A percentile compares a stretch with the other conserved stretches of the same genome.
phyloP scores from a whole-genome alignment of 2,113 vertebrate species.

The Myanophis thanlyinensis region DNA sequence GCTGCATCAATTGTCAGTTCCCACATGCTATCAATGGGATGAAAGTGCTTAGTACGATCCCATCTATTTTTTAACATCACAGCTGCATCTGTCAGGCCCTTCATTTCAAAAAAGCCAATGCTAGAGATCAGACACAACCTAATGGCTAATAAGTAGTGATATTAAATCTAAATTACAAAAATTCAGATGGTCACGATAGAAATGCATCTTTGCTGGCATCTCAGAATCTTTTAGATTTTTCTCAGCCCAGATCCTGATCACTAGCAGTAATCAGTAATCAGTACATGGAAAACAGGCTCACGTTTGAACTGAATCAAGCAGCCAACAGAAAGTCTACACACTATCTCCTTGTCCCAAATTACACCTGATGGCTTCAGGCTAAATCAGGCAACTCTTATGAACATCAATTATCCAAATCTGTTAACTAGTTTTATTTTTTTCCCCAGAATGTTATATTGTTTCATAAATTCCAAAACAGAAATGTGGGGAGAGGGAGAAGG shows the following conservation, averaged over 20 bases:
- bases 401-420: background rate
- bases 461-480: background rate
- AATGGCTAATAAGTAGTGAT: background rate
- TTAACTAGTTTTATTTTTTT: no score
- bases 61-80: background rate
- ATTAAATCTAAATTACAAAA: background rate
- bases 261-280: background rate
- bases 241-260: background rate
- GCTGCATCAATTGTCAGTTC: background rate
- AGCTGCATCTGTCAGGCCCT: background rate
- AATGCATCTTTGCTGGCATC: background rate
- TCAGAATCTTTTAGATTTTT: background rate
- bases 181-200: background rate
- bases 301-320: slow-evolving; percentile 1
- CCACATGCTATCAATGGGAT: background rate
- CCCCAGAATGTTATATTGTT: background rate
- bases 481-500: no score
- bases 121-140: background rate
- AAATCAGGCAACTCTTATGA: background rate
- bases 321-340: slow-evolving; percentile 22
- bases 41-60: background rate
- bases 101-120: background rate
- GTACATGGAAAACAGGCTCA: background rate
- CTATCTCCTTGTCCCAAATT: slow-evolving; percentile 41
- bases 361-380: slow-evolving; percentile 5